Base-by-base conservation (phyloP, 2,888 invertebrate genomes). In the Netelia fuscicornis region DNA sequence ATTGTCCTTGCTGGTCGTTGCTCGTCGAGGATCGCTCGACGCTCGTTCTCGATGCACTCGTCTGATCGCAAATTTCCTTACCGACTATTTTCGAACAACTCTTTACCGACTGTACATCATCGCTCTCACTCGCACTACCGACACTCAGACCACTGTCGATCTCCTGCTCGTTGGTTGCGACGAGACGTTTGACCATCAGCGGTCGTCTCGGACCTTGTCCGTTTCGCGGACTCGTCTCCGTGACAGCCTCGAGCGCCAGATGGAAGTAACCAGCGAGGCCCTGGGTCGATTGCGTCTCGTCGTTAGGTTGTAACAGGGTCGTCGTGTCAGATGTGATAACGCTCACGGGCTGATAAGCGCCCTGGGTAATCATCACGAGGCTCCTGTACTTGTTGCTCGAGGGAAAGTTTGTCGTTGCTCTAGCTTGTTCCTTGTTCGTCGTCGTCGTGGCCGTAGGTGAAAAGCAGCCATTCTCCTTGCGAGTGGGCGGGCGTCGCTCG, bases 351-450 rank as follows among this genome's bases (percentile, higher is more conserved):
- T 95, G 94, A 89, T 94, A 94, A 93, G 95, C 89, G 81, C 94
- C 93, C 95, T 97, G 97, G 92, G 97, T 97, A 95, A 98, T 98
- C 97, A 97, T 97, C 94, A 98, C 97, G 95, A 97, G 96, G 95
- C 97, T 97, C 92, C 97, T 97, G 94, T 97, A 98, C 93, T 97
- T 97, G 87, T 93, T 92, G 80, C 86, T 91, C 71, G 88, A 70
- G 60, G 83, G 44, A 78, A 80, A 86, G 77, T 86, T 89, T 17
- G 62, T 74, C 48, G 75, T 76, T 10, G 78, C 80, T 75, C 67
- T 68, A 30, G 79, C 48, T 72, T 80, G 84, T 48, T 85, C 75
- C 48, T 65, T 68, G 68, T 74, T 60, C 74, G 81, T 62, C 74
- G 64, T 75, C 71, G 83, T 60, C 23, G 83, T 56, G 75, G 65